Evolutionary conservation across 2,113 vertebrate genomes (phyloP), one percentile per base, ranked within the genome.

Genomic region (Hypomesus transpacificus): DNA sequence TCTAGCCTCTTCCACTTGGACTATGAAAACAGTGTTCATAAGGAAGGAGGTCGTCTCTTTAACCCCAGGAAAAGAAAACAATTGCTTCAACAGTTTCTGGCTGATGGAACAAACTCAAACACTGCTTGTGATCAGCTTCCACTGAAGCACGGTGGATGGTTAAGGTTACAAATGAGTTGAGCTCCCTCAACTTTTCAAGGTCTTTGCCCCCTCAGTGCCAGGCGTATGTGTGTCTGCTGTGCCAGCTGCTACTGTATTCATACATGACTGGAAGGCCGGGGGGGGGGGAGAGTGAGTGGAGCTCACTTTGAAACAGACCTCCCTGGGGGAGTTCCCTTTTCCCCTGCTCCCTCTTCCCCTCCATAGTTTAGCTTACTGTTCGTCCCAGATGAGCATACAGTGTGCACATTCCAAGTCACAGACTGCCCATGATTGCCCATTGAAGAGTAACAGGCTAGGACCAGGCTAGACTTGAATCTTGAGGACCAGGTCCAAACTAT

Each of bases 201-300:
- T 67, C 71, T 57, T 54, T 56, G 71, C 75, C 74, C 85, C 83
- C 18, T 3, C 73, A 80, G 83, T 86, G 71, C 71, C 69, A 51
- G 68, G 75, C 56, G 72, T 68, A 71, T 17, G 34, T 71, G 69
- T 64, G n/a, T 51, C 20, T 57, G 76, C 81, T 78, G 66, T 51
- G 77, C 74, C 87, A 85, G 84, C 85, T 89, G 86, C 78, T 81
- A 71, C 78, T 78, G 82, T 73, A 78, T 82, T 86, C 85, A 85
- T 79, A 75, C 68, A 79, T 79, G 79, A 86, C 79, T 87, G 80
- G 75, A 76, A 78, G 78, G 69, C 85, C 51, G 0, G 69, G 31
- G 77, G 80, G 75, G 73, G 72, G 73, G 52, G 64, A 63, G 52
- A 75, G 73, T 24, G 11, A 14, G 8, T 34, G 17, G n/a, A 54